These are phyloP conservation scores for Anthoscopus minutus DNA, from an alignment of 2,113 vertebrate species.

Conservation along the genomic window DNA sequence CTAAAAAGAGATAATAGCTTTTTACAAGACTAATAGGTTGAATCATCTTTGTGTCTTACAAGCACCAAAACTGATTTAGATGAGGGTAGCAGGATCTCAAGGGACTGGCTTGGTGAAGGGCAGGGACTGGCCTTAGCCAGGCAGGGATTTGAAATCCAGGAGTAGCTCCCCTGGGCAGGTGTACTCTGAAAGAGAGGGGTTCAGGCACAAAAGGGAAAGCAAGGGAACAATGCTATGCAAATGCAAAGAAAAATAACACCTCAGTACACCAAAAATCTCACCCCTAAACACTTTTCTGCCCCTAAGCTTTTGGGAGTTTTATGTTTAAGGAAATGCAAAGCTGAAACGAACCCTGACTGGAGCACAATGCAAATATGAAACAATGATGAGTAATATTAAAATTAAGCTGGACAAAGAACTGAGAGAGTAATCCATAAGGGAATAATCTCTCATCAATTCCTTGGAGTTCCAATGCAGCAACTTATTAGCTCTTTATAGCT, in stretches of 20 bases:
- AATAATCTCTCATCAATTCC: background rate
- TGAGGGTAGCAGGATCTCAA: background rate
- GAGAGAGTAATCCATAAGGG: conserved; percentile 15
- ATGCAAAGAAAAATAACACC: background rate
- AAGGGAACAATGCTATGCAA: background rate
- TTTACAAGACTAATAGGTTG: background rate
- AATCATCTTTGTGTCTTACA: background rate
- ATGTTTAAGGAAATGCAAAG: background rate
- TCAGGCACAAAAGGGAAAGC: background rate
- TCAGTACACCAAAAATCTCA: background rate
- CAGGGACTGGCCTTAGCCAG: fast-evolving
- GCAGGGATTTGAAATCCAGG: background rate
- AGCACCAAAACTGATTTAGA: background rate
- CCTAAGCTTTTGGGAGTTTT: background rate
- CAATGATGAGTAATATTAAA: conserved; percentile 20
- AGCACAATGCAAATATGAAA: background rate
- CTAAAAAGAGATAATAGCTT: background rate
- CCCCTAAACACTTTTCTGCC: background rate
- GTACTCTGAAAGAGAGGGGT: background rate
- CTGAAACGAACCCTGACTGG: background rate
- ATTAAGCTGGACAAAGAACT: background rate
- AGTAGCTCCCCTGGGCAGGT: fast-evolving
- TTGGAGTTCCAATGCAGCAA: background rate
- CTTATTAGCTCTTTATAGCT: background rate
- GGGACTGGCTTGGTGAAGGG: fast-evolving